Evolutionary conservation across 1,140 invertebrate genomes (phyloP).

Genomic region (Orchestia grillus): DNA sequence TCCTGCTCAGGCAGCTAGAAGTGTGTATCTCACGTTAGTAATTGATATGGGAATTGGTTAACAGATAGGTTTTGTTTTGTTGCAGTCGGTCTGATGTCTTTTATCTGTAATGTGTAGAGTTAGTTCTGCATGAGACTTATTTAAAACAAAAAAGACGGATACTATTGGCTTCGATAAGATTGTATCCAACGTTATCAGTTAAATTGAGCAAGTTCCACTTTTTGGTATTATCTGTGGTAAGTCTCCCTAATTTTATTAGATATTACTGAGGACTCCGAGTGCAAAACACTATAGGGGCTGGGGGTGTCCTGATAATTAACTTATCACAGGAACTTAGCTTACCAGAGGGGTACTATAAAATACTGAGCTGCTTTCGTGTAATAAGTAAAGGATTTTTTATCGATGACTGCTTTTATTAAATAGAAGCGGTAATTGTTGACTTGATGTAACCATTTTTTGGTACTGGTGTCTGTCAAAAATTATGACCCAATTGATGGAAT

Average conservation of each 20-base stretch:
- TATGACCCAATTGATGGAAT: background rate
- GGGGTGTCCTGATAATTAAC: too few species aligned
- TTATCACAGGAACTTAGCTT: too few species aligned
- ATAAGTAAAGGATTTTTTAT: too few species aligned
- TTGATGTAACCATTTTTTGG: background rate
- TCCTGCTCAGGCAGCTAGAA: background rate
- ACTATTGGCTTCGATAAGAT: background rate
- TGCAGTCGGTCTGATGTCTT: background rate
- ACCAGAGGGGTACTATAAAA: too few species aligned
- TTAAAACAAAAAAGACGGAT: too few species aligned
- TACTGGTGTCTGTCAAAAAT: background rate
- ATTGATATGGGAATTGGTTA: background rate
- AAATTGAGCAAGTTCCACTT: background rate
- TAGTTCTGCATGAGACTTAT: background rate
- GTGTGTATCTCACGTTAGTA: background rate
- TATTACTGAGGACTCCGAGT: too few species aligned
- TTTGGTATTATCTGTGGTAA: too few species aligned
- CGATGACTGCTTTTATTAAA: background rate
- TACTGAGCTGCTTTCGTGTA: too few species aligned
- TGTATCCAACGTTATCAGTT: background rate
- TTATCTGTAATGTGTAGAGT: too few species aligned
- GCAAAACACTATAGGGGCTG: too few species aligned
- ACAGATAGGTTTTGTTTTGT: background rate
- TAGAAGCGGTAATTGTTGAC: background rate
- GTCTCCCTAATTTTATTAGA: too few species aligned